Base-by-base conservation (phyloP, 2,797 vertebrate species). In the Pantherophis vulpinus region DNA sequence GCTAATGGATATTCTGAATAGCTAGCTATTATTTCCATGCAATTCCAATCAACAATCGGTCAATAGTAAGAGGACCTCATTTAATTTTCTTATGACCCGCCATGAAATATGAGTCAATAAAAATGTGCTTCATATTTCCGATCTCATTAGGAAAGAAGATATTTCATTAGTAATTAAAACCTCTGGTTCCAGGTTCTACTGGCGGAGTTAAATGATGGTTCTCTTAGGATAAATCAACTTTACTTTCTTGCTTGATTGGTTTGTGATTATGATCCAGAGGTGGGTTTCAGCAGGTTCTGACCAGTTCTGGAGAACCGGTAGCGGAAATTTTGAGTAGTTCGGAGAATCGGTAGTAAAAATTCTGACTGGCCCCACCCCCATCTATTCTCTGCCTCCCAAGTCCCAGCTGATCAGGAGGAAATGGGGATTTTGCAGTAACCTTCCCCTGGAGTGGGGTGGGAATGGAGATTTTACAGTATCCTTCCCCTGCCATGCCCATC, bases 71-170 rank as follows among this genome's bases (percentile, higher is more conserved):
- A 83, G n/a, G 86, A 20, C 16, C 16, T 47, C 66, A 66, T 88
- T 74, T 88, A 92, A 92, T 74, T 88, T 92, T 59, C 54, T 88
- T 70, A 32, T 59, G 91, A 59, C 70, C 54, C 54, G 74, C 25
- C 32, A 42, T 54, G 86, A 88, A 88, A 88, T 88, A 55, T 29
- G 56, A 88, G 61, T 74, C 86, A 58, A 92, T 87, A 88, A 56
- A 92, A 88, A 92, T 20, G 58, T 58, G 86, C 58, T 88, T 92
- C 54, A 55, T 87, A 91, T 86, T 91, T 91, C 59, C 56, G 59
- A 66, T 59, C 87, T 87, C 83, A 66, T 87, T 91, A 91, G 83
- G 91, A 87, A 91, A 66, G 83, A 42, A 23, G 61, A 88, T 87
- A 25, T 7, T 56, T 88, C 32, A 88, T 55, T 74, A 18, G 54